Base-by-base conservation (phyloP, 2,113 vertebrate species). In the Mirounga angustirostris region DNA sequence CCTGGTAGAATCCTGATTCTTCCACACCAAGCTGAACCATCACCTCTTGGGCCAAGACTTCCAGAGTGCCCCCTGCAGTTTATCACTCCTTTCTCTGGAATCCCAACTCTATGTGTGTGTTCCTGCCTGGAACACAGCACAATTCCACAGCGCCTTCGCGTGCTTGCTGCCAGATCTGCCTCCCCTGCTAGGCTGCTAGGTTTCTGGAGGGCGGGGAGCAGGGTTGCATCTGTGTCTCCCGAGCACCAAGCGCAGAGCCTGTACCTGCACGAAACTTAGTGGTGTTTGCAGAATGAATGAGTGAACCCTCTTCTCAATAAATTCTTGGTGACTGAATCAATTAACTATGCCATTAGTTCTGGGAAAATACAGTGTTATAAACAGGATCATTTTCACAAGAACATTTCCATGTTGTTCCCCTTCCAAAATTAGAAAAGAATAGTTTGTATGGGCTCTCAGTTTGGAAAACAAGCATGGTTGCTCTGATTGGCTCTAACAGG, bases 21-120 rank as follows among this genome's bases (percentile, higher is more conserved):
- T 36, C 22, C n/a, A 50, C 9, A 15, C 36, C 80, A 56, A 36
- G 36, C 14, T 36, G 22, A 46, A 19, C 33, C 50, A 78, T 5
- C 58, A 4, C 18, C 58, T 76, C 81, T 40, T 21, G 22, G 19
- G 16, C 28, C 50, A 67, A 91, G 63, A 40, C 36, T 40, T 67
- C 63, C 33, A 14, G 2, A 33, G 24, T 2, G 10, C 54, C 40
- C 14, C 54, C 8, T 2, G 6, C 28, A 4, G 71, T 14, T 54
- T 11, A 73, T 30, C 30, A 10, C 36, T 15, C 58, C 24, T 40
- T 16, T n/a, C 65, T 92, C 80, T 58, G 36, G 74, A 73, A 73
- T 43, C 46, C 63, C 54, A 14, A 10, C 4, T 6, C 10, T 24
- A 0, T 4, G 0, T 0, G 24, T 40, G 14, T 21, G 28, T 33